These are phyloP conservation scores for Pan paniscus DNA, from an alignment of 2,113 vertebrate species.

Conservation along the genomic window DNA sequence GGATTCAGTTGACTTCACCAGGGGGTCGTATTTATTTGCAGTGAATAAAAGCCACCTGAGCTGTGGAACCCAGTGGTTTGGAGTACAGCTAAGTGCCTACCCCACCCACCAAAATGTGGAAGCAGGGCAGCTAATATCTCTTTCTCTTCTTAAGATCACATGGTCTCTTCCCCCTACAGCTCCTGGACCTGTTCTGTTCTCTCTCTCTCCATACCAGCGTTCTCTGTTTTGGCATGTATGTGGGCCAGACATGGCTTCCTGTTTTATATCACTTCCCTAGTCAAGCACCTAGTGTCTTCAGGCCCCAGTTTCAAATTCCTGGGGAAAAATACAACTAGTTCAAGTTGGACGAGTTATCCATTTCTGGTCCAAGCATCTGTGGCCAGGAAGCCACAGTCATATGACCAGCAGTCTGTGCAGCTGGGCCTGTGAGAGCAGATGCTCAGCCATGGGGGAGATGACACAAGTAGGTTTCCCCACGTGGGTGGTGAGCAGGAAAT, in stretches of 20 bases:
- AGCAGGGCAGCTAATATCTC: neutral
- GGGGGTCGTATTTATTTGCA: neutral
- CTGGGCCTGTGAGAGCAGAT: neutral
- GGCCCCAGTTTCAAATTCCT: slow-evolving; percentile 31
- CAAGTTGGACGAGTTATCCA: neutral
- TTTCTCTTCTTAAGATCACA: neutral
- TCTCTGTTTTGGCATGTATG: neutral
- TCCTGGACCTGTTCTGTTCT: neutral
- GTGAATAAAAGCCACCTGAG: neutral
- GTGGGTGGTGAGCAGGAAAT: neutral
- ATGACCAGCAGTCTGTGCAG: neutral
- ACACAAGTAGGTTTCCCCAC: neutral
- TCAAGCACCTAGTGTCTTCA: neutral
- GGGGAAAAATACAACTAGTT: neutral
- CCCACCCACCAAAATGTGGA: neutral
- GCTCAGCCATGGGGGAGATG: neutral
- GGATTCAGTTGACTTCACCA: neutral
- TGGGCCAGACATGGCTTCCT: neutral
- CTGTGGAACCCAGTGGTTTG: neutral
- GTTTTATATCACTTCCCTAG: neutral
- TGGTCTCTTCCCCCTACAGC: neutral
- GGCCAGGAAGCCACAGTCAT: neutral
- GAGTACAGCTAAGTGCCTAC: neutral
- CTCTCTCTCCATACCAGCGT: neutral
- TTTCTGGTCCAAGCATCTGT: neutral